Base-by-base conservation (phyloP, 2,113 vertebrate genomes). In the Lophochroa leadbeateri region DNA sequence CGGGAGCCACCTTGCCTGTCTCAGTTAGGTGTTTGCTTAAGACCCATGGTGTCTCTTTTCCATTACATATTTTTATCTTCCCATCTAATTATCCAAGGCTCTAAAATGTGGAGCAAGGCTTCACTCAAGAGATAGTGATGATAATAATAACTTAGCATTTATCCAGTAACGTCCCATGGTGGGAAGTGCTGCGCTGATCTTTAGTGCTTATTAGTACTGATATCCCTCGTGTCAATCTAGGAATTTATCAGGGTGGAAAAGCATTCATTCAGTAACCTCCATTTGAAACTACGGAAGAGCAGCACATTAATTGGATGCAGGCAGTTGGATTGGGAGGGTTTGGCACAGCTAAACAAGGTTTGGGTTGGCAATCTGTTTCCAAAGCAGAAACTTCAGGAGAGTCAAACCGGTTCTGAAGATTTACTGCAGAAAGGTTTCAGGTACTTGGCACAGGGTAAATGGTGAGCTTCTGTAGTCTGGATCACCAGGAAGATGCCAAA, bases 81-180 rank as follows among this genome's bases (percentile, higher is more conserved):
- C 60, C 29, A 64, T 18, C 27, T 89, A 87, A 91, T 95, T 92
- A 92, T 57, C 69, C 23, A 44, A 89, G 52, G 68, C 67, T 83
- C 41, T 86, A 74, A 77, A 93, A 92, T 60, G 63, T 88, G 71
- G 86, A 93, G 76, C 70, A 94, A 88, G 43, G 28, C 68, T 96
- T 63, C 93, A 46, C 79, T 92, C 82, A 29, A 83, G 94, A 96
- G 92, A 55, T 20, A 82, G 29, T 1, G 68, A 24, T 53, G 81
- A 79, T 77, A 79, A 76, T 84, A 96, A 88, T 82, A 94, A 71
- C 85, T 78, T 39, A 64, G 71, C 47, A 41, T 88, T 97, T 93
- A 90, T 83, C 47, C 2, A 11, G 39, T 50, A 12, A 28, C 11
- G 44, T 79, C 68, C 79, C 3, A 0, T 1, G 3, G 49, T 88